Conservation (phyloP, 1,140 invertebrate species). For the Atta colombica region DNA sequence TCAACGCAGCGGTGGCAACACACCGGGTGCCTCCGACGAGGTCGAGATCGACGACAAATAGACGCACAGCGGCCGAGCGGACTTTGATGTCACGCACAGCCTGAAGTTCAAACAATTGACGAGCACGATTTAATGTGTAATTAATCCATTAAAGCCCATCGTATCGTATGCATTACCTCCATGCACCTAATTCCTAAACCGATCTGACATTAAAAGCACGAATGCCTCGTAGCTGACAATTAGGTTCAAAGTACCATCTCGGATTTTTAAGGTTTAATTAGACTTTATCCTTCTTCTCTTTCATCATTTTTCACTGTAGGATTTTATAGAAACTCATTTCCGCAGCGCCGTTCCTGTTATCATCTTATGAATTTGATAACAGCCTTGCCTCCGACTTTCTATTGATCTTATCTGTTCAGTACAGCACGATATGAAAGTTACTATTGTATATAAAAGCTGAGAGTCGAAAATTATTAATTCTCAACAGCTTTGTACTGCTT, state of each 20-base stretch:
- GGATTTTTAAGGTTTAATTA: neutral
- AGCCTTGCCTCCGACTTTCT: conserved; percentile 7
- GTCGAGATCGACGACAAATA: conserved; percentile 42
- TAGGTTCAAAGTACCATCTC: neutral
- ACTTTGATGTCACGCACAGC: conserved; percentile 62
- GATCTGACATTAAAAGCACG: neutral
- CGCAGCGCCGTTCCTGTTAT: neutral
- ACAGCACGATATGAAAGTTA: neutral
- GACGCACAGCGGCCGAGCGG: conserved; percentile 17
- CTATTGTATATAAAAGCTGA: neutral
- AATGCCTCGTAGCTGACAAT: neutral
- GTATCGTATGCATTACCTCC: neutral
- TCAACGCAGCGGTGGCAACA: neutral
- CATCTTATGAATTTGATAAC: conserved; percentile 33
- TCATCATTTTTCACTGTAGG: neutral
- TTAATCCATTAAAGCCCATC: conserved; percentile 41
- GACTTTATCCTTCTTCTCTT: neutral
- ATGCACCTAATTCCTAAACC: neutral
- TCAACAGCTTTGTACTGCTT: neutral
- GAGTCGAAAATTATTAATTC: neutral
- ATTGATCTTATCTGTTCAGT: conserved; percentile 19
- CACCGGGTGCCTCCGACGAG: conserved; percentile 35
- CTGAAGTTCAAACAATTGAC: conserved; percentile 52
- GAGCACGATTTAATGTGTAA: conserved; percentile 38
- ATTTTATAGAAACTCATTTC: conserved; percentile 16